Evolutionary conservation across 2,888 invertebrate genomes (phyloP).

Genomic region (Napeogenes sylphis): DNA sequence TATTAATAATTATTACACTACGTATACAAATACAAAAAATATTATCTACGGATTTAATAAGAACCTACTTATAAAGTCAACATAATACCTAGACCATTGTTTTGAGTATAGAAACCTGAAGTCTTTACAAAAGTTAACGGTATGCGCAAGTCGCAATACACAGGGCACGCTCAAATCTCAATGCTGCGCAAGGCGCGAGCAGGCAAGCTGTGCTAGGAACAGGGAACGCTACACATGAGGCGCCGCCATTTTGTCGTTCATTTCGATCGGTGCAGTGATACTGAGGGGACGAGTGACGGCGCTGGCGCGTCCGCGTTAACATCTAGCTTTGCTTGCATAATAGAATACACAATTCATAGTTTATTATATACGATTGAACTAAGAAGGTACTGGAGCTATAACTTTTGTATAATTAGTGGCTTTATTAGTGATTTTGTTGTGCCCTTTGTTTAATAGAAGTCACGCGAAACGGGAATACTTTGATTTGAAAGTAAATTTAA

Average conservation of each 20-base stretch:
- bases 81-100: no score
- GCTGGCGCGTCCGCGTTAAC: constrained; percentile 27
- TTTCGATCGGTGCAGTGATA: constrained; percentile 33
- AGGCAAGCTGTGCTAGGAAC: constrained; percentile 14
- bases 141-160: not conserved
- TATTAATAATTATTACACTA: no score
- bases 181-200: constrained; percentile 7
- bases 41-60: no score
- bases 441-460: no score
- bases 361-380: not conserved
- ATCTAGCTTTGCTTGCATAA: constrained; percentile 11
- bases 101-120: no score
- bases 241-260: constrained; percentile 52
- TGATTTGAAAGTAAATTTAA: no score
- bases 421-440: no score
- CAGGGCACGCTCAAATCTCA: not conserved
- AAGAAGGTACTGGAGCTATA: not conserved
- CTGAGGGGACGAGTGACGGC: constrained; percentile 35
- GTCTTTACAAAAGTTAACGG: not conserved
- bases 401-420: not conserved
- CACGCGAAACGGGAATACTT: no score
- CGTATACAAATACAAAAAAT: no score
- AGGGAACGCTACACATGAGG: constrained; percentile 8
- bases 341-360: not conserved
- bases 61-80: no score